phyloP scores from a whole-genome alignment of 2,888 invertebrate species.

The Trilocha varians region DNA sequence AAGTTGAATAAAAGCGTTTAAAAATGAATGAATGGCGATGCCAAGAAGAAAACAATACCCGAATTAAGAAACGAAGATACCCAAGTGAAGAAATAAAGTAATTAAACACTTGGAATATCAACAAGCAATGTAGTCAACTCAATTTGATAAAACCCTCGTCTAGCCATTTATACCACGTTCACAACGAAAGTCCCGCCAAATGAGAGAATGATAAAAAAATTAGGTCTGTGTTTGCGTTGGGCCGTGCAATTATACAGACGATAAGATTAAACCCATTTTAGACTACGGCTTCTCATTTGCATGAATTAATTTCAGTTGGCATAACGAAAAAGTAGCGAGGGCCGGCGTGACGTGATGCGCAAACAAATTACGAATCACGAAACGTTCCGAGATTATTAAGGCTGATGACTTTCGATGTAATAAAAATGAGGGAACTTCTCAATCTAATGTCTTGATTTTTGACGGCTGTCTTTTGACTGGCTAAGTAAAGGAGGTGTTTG shows the following conservation, averaged over 20 bases:
- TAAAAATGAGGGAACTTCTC: constrained; percentile 1
- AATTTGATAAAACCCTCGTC: neutral
- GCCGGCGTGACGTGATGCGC: constrained; percentile 34
- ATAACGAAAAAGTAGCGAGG: constrained; percentile 35
- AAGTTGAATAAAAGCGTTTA: too few species aligned
- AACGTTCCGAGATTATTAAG: constrained; percentile 2
- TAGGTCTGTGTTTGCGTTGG: constrained; percentile 31
- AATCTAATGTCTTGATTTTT: neutral
- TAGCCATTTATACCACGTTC: neutral
- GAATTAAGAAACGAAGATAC: too few species aligned
- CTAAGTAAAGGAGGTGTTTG: too few species aligned
- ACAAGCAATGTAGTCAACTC: neutral
- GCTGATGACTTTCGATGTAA: constrained; percentile 2
- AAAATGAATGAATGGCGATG: too few species aligned
- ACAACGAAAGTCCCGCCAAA: constrained; percentile 2
- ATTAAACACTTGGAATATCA: neutral
- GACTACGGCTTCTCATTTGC: constrained; percentile 46
- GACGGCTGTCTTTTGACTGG: too few species aligned
- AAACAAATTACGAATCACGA: constrained; percentile 31
- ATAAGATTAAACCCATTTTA: constrained; percentile 51
- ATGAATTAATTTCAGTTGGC: constrained; percentile 51
- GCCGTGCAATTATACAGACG: constrained; percentile 42
- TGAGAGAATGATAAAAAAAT: constrained; percentile 27
- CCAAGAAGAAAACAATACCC: too few species aligned
- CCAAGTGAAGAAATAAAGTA: too few species aligned